A percentile compares a stretch with the other conserved stretches of the same genome.
Evolutionary conservation across 2,113 vertebrate genomes (phyloP).

Genomic region (Gila orcuttii): DNA sequence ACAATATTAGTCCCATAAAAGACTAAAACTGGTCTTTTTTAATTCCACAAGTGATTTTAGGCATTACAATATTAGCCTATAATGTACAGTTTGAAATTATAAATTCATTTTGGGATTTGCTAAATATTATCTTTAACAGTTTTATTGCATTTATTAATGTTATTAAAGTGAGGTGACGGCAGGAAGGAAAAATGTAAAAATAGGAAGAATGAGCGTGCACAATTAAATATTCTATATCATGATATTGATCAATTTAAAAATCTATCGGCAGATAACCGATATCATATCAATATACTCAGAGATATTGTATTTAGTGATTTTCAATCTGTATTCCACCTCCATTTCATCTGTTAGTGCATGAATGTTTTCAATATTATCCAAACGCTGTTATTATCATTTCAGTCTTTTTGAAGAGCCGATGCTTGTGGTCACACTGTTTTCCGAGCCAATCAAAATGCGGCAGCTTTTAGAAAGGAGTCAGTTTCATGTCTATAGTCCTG

Average conservation of each 20-base stretch:
- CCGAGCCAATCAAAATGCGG: neutral
- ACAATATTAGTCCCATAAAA: no score
- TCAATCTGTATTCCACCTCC: neutral
- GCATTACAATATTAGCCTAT: neutral
- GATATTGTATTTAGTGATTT: neutral
- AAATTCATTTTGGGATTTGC: neutral
- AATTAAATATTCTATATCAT: neutral
- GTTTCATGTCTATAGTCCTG: neutral
- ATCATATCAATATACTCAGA: neutral
- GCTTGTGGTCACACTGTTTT: neutral
- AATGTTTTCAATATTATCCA: neutral
- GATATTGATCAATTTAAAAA: neutral
- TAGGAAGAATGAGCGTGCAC: neutral
- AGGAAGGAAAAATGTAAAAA: neutral
- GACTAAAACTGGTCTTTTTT: neutral
- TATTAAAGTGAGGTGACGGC: neutral
- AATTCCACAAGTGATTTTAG: neutral
- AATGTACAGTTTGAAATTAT: neutral
- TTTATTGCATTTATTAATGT: neutral
- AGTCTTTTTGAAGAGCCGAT: no score
- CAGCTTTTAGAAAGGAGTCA: neutral
- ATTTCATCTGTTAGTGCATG: neutral
- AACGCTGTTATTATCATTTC: neutral
- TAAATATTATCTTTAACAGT: neutral
- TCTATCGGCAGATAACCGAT: neutral